These are phyloP conservation scores for Melipona quadrifasciata DNA, from an alignment of 1,140 invertebrate species.

Conservation along the genomic window DNA sequence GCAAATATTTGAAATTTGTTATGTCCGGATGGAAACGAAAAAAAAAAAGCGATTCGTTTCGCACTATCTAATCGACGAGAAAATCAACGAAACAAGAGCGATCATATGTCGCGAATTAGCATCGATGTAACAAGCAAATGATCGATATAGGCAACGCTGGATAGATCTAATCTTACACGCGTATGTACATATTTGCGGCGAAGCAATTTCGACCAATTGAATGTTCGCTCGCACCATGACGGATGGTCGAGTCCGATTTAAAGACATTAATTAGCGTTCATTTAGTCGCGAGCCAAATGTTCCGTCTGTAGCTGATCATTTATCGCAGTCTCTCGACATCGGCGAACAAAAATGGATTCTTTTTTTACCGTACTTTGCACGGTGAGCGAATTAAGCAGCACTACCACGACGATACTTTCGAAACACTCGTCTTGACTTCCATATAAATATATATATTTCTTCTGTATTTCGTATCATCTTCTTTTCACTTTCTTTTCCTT, in stretches of 20 bases:
- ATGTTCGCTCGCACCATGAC: conserved; percentile 6
- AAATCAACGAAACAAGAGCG: neutral
- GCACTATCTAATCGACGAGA: neutral
- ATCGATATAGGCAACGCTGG: conserved; percentile 20
- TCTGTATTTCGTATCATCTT: no score
- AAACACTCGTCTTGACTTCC: no score
- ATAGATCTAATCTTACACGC: conserved; percentile 4
- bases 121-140: neutral
- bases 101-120: neutral
- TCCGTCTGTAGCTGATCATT: neutral
- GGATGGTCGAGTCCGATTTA: conserved; percentile 51
- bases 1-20: no score
- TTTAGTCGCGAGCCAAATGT: conserved; percentile 41
- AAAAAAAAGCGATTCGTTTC: no score
- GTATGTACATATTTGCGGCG: conserved; percentile 15
- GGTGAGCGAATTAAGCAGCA: conserved; percentile 41
- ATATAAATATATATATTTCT: no score
- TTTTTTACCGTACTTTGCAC: conserved; percentile 33
- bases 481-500: neutral
- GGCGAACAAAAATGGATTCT: conserved; percentile 48
- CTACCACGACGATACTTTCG: neutral
- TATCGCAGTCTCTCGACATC: neutral
- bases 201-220: conserved; percentile 67
- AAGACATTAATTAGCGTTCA: conserved; percentile 55
- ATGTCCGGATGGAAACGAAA: no score